These are phyloP conservation scores for Rhodinocichla rosea DNA, from an alignment of 2,113 vertebrate genomes.

Conservation along the genomic window DNA sequence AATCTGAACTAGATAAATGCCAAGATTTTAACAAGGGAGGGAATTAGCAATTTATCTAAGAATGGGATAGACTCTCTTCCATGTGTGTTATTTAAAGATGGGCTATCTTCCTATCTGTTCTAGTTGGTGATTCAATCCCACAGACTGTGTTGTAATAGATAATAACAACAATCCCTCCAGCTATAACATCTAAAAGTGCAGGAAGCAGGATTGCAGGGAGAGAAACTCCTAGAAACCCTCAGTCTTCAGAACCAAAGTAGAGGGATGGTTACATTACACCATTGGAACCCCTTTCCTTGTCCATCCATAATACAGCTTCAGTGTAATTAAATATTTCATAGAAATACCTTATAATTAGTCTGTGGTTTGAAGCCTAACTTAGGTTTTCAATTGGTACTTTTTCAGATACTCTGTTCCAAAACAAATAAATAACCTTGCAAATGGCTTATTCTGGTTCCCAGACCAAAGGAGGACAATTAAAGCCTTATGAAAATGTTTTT, in stretches of 20 bases:
- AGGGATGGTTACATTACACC: background rate
- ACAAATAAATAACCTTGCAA: background rate
- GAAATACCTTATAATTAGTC: background rate
- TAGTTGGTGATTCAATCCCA: background rate
- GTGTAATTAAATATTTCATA: background rate
- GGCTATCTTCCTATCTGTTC: background rate
- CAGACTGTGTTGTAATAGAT: background rate
- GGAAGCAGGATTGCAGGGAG: background rate
- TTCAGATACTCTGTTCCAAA: background rate
- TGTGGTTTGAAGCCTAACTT: background rate
- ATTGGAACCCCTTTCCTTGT: background rate
- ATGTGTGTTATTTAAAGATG: background rate
- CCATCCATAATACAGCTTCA: background rate
- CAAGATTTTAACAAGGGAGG: constrained; percentile 11
- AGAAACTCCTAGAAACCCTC: background rate
- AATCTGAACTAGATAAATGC: constrained; percentile 36
- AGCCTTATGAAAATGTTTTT: background rate
- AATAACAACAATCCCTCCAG: background rate
- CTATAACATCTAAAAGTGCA: background rate
- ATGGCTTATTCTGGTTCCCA: background rate
- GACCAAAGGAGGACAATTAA: background rate
- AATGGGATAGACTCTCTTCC: background rate
- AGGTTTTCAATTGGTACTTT: background rate
- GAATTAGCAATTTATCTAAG: constrained; percentile 21
- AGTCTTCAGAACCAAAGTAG: background rate